Conservation (phyloP, 2,113 vertebrate genomes). For the Erpornis zantholeuca region DNA sequence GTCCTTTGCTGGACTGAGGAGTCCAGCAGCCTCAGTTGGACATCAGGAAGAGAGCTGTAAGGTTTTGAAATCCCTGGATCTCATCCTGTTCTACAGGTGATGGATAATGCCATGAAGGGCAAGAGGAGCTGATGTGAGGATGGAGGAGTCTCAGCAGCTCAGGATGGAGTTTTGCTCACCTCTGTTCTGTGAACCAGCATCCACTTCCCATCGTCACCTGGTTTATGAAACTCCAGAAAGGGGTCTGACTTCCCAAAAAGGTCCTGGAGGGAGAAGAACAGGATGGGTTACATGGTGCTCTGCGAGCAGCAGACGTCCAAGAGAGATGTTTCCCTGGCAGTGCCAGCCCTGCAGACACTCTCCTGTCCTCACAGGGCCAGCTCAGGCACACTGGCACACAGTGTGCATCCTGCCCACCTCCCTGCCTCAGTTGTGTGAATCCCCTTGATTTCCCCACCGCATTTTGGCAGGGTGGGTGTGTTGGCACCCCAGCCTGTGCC, state of each 20-base stretch:
- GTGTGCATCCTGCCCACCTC: not conserved
- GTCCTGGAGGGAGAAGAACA: constrained; percentile 75
- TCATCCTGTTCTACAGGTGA: not conserved
- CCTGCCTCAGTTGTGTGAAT: fast-evolving
- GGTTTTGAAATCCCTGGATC: not conserved
- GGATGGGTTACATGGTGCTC: not conserved
- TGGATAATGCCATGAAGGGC: fast-evolving
- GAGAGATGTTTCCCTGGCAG: not conserved
- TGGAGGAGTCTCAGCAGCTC: not conserved
- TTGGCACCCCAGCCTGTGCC: fast-evolving
- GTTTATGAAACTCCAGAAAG: constrained; percentile 95
- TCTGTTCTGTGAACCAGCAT: constrained; percentile 99
- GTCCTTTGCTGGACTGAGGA: too few species aligned
- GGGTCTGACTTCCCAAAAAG: constrained; percentile 98
- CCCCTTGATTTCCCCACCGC: fast-evolving
- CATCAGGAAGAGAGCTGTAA: fast-evolving
- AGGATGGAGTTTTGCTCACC: constrained; percentile 65
- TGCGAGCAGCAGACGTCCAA: not conserved
- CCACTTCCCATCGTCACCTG: constrained; percentile 92
- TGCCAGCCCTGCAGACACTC: not conserved
- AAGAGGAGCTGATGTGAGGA: not conserved
- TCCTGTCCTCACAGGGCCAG: fast-evolving
- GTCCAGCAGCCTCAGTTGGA: not conserved
- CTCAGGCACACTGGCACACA: not conserved
- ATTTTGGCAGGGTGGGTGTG: fast-evolving